Evolutionary conservation across 2,888 invertebrate genomes (phyloP).

Genomic region (Lithophane leautieri): DNA sequence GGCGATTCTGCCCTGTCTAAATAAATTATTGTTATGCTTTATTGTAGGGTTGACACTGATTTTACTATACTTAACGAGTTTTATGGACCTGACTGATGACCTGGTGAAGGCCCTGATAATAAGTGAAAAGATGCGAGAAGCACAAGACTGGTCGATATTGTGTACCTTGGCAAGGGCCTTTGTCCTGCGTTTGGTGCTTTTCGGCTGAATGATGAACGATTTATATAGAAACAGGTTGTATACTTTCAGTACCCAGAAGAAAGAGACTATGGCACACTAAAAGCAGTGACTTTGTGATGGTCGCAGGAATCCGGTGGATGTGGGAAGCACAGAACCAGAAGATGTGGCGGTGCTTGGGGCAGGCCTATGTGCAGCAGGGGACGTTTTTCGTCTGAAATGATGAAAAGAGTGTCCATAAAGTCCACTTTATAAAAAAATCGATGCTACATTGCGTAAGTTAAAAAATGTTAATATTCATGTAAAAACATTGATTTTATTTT

Average conservation of each 20-base stretch:
- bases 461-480: not conserved
- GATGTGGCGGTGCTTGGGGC: too few species aligned
- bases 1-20: constrained; percentile 63
- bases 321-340: too few species aligned
- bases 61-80: not conserved
- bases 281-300: too few species aligned
- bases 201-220: not conserved
- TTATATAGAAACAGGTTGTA: not conserved
- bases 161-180: not conserved
- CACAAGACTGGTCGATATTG: not conserved
- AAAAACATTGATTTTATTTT: constrained; percentile 6
- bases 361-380: too few species aligned
- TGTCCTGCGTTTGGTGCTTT: not conserved
- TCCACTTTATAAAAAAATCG: not conserved
- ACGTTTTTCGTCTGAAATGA: too few species aligned
- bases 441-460: not conserved
- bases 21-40: constrained; percentile 69
- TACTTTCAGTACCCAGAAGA: not conserved
- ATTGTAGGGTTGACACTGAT: constrained; percentile 34
- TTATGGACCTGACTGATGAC: not conserved
- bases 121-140: not conserved
- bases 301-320: too few species aligned
- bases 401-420: not conserved
- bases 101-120: not conserved
- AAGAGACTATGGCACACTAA: not conserved